Base-by-base conservation (phyloP, 2,113 vertebrate genomes). In the Misgurnus mizolepis region DNA sequence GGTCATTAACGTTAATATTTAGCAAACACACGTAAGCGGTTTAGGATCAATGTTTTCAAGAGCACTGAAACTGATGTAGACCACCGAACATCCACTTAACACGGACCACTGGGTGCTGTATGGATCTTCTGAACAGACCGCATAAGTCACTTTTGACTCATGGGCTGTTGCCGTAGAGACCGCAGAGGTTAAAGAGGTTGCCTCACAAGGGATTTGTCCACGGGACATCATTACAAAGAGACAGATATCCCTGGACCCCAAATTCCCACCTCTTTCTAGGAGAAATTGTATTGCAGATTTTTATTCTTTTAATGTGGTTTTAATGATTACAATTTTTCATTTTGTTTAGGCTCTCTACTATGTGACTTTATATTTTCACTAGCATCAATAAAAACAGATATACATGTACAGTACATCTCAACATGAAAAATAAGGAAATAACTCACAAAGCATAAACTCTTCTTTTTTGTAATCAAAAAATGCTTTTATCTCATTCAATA, bases 231-330 rank as follows among this genome's bases (percentile, higher is more conserved):
- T 85, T 87, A 60, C 72, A 47, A 41, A 92, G 87, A 56, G 89
- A 82, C 0, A 60, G 68, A 56, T 87, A 90, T 80, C 89, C 92
- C 82, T 87, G 87, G 49, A 78, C 67, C 1, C 86, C 80, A 14
- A 83, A 87, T 41, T 90, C 91, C 76, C 93, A 91, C 64, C 91
- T 90, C 22, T 81, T 87, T 85, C 92, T 94, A 49, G 66, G 45
- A 85, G 17, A 41, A 62, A 67, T 47, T 7, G 17, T 15, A 27
- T 45, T 4, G 45, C 5, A 47, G 45, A 47, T 9, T 47, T 9
- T 47, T 7, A 0, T 74, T 74, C 22, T 34, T 34, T 34, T 34
- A 34, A 34, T 34, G 27, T 3, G 27, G 27, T 34, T 34, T 34
- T 34, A 34, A 34, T 34, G 27, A 34, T 34, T 34, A 34, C 27